Base-by-base conservation (phyloP, 2,797 vertebrate species). In the Rachycentron canadum region DNA sequence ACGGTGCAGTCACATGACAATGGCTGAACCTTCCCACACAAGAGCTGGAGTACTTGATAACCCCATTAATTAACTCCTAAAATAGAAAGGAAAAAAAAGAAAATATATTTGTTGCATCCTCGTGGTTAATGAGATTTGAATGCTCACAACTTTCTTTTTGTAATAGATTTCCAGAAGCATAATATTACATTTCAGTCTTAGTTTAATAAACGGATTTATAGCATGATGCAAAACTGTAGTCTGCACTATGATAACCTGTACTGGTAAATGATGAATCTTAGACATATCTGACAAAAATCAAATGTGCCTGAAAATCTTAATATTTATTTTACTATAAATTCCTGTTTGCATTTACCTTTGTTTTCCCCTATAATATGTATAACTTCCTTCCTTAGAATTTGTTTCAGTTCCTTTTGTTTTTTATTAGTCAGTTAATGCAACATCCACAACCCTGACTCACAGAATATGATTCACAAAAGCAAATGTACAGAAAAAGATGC, bases 1-100 rank as follows among this genome's bases (percentile, higher is more conserved):
- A 83, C 78, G 40, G 55, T 65, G 47, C 81, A 81, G 71, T 79
- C 59, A 81, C 81, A 86, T 76, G 72, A 78, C 58, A 80, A 53
- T 81, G 23, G 21, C 66, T 56, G 36, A 32, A 73, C n/a, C 28
- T 66, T 64, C 65, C 3, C 28, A 40, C 17, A 66, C 23, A 59
- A 19, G 4, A 65, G 59, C 17, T 23, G 23, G 30, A 59, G 2
- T 34, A 12, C 17, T 11, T 65, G 0, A 40, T 30, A 73, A 67
- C 2, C 1, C 21, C 9, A 53, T 52, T 1, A 62, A 73, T 36
- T 62, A 14, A 47, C 4, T 1, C n/a, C n/a, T n/a, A n/a, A n/a
- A n/a, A n/a, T n/a, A n/a, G n/a, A n/a, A n/a, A n/a, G n/a, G n/a
- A n/a, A n/a, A n/a, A n/a, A n/a, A n/a, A n/a, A n/a, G n/a, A n/a